Percentiles rank a stretch among this genome's conserved stretches.
Conservation (phyloP, 1,140 invertebrate genomes). For the Pseudomyrmex dendroicus region DNA sequence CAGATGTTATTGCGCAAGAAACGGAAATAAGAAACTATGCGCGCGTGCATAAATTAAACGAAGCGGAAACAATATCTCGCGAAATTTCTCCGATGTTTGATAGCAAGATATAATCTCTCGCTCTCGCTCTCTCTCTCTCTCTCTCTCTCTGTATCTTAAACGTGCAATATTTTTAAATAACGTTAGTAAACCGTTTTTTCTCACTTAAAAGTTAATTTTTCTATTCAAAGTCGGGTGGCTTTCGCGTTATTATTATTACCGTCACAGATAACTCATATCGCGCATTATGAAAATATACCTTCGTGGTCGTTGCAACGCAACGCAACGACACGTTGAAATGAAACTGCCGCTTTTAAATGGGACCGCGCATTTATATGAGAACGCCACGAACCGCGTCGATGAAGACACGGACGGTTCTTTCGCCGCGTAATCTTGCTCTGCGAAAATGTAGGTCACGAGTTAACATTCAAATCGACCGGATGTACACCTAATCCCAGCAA, state of each 20-base stretch:
- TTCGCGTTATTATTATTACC: too few relatives aligned
- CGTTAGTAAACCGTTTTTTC: too few relatives aligned
- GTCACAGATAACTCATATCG: background rate
- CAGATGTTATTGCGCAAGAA: background rate
- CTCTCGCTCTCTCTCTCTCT: too few relatives aligned
- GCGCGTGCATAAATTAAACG: background rate
- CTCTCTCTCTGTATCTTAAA: background rate
- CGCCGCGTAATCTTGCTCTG: background rate
- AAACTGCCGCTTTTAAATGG: slow-evolving; percentile 2
- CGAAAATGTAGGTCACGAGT: slow-evolving; percentile 27
- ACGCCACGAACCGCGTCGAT: background rate
- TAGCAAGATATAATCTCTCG: too few relatives aligned
- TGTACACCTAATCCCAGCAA: slow-evolving; percentile 37
- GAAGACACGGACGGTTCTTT: background rate
- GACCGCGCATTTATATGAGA: background rate
- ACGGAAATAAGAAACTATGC: slow-evolving; percentile 1
- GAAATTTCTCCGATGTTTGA: background rate
- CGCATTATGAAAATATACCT: background rate
- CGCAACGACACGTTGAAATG: background rate
- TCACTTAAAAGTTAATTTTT: too few relatives aligned
- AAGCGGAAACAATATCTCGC: background rate
- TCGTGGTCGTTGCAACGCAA: background rate
- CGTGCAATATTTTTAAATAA: background rate
- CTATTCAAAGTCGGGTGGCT: too few relatives aligned
- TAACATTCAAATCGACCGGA: slow-evolving; percentile 40